Base-by-base conservation (phyloP, 2,888 invertebrate genomes). In the Diadegma fenestrale region DNA sequence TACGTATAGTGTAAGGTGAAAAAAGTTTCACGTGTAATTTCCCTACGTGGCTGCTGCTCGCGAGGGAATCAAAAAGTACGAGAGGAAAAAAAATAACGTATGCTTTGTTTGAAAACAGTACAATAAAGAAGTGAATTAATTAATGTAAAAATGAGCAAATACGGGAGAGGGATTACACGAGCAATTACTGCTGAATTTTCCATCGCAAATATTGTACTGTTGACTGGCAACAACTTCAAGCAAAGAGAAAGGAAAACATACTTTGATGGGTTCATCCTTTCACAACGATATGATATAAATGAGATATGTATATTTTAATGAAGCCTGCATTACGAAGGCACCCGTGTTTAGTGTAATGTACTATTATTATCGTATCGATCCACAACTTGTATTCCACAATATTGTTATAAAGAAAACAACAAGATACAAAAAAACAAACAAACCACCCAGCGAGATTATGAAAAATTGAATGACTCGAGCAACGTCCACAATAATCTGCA, bases 201-300 rank as follows among this genome's bases (percentile, higher is more conserved):
- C 30, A 61, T 79, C 79, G 73, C 30, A 26, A 51, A 63, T 78
- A 54, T 48, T 63, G 68, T 71, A 87, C 80, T 86, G 86, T 87
- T 88, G 84, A 88, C 83, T 82, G 84, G 87, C 87, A 77, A 87
- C 85, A 86, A 80, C 72, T 80, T 84, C 8, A 1, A 26, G 30
- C 14, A 14, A 37, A 77, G 17, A 51, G 26, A 30, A 30, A 17
- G n/a, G 43, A 8, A 51, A 30, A 71, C 41, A 66, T 37, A 61
- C 66, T 64, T 54, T 69, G 4, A 71, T 76, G 64, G 75, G 26
- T 66, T 72, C 43, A 77, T 77, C 80, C 48, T 85, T 71, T 48
- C 30, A 71, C 58, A 26, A 48, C 72, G 58, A 68, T n/a, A n/a
- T 45, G 64, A 72, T 84, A 43, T 30, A 68, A 37, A 68, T 43